phyloP scores from a whole-genome alignment of 2,888 invertebrate genomes.

The Synergus umbraculus region DNA sequence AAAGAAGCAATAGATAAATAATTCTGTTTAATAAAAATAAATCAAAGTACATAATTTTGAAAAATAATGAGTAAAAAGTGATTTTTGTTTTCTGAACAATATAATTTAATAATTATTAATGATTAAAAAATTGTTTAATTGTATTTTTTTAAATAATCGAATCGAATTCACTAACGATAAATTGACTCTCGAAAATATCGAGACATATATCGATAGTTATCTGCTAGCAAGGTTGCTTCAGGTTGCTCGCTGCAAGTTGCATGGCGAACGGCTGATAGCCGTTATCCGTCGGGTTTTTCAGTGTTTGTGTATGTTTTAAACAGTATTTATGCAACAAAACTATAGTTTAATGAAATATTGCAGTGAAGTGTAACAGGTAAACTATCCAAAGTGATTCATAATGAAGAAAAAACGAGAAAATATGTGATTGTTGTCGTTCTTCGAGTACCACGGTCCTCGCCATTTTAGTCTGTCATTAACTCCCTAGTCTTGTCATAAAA shows the following conservation, averaged over 20 bases:
- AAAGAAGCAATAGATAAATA: too few relatives aligned
- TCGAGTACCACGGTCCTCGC: conserved; percentile 58
- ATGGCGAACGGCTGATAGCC: conserved; percentile 60
- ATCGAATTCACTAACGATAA: background rate
- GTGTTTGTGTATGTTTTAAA: conserved; percentile 42
- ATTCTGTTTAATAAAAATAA: too few relatives aligned
- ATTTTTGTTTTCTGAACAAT: too few relatives aligned
- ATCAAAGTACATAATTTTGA: too few relatives aligned
- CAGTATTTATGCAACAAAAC: conserved; percentile 35
- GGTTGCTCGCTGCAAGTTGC: background rate
- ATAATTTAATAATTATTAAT: too few relatives aligned
- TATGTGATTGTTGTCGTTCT: conserved; percentile 56
- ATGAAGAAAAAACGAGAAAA: conserved; percentile 44
- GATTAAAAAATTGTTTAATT: too few relatives aligned
- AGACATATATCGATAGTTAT: background rate
- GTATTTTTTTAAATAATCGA: too few relatives aligned
- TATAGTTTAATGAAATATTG: conserved; percentile 2
- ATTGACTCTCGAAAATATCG: background rate
- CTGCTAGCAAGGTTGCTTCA: too few relatives aligned
- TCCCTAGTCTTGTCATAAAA: conserved; percentile 56
- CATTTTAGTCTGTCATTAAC: conserved; percentile 70
- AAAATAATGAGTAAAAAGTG: too few relatives aligned
- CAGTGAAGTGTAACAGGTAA: conserved; percentile 30
- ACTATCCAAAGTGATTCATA: background rate
- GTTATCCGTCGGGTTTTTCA: conserved; percentile 54